Conservation (phyloP, 2,113 vertebrate genomes). For the Phaethon lepturus region DNA sequence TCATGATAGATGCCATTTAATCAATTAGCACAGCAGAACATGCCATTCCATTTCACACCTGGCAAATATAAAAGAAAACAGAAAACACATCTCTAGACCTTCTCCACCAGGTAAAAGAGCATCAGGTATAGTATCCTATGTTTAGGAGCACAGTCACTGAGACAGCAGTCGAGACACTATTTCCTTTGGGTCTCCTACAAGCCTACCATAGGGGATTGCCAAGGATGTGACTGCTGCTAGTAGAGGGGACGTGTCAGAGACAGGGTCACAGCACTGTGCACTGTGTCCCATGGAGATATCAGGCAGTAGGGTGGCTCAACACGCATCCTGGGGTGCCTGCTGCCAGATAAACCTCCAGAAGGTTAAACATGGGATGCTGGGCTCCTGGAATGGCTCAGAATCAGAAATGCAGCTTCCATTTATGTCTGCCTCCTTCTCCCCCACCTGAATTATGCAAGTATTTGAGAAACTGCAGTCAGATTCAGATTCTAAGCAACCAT, state of each 20-base stretch:
- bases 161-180: background rate
- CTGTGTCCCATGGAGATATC: background rate
- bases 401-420: background rate
- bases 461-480: background rate
- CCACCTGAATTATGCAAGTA: background rate
- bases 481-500: background rate
- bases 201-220: background rate
- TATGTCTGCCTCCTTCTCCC: background rate
- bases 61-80: background rate
- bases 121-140: background rate
- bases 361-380: background rate
- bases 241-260: background rate
- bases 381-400: background rate
- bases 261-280: background rate
- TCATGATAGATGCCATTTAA: constrained; percentile 44
- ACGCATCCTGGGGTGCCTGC: background rate
- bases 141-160: background rate
- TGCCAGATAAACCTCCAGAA: background rate
- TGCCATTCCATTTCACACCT: background rate
- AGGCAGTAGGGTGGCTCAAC: background rate
- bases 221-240: background rate
- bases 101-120: background rate
- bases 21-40: constrained; percentile 1
- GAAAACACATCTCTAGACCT: background rate
- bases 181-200: background rate